Evolutionary conservation across 2,888 invertebrate genomes (phyloP), one percentile per base, ranked within the genome.

Genomic region (Troilus luridus): DNA sequence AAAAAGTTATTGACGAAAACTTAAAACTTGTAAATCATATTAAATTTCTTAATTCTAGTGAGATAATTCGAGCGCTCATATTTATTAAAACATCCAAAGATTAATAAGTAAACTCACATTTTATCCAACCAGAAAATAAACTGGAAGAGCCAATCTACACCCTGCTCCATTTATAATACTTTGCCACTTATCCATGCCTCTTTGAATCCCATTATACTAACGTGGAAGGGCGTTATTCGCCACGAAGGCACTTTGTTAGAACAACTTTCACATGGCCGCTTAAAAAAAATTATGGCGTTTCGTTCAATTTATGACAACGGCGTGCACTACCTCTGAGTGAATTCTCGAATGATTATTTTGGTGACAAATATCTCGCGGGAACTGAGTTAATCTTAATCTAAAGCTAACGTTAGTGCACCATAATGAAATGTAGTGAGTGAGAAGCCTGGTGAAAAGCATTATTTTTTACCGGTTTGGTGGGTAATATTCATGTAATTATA

Each of bases 241-340:
- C 77, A 17, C 41, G 54, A 81, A 81, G 21, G 41, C 77, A 81
- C n/a, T 81, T 54, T 54, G 77, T 81, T 81, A 81, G n/a, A 21
- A 8, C 54, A 81, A 54, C 41, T 81, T 81, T 54, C 77, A 19
- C 77, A 81, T 81, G 77, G 54, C 41, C 77, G 19, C 77, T 17
- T 19, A 27, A 54, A 81, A 81, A 81, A 81, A 81, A 81, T 81
- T 14, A 81, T 54, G 27, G 41, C 77, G 19, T 41, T 54, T 54
- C 41, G 41, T 62, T 62, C n/a, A 27, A 88, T 88, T 88, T 88
- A 88, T 62, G 59, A 8, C 41, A 10, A 7, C 9, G 8, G 17
- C 11, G 41, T 21, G 88, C 88, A 62, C 88, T 88, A 41, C 62
- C 59, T 88, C 12, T 88, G 59, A 88, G 88, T 88, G 88, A 88